These are phyloP conservation scores for Jordanella pulchra DNA, from an alignment of 2,797 vertebrate genomes.

Conservation along the genomic window DNA sequence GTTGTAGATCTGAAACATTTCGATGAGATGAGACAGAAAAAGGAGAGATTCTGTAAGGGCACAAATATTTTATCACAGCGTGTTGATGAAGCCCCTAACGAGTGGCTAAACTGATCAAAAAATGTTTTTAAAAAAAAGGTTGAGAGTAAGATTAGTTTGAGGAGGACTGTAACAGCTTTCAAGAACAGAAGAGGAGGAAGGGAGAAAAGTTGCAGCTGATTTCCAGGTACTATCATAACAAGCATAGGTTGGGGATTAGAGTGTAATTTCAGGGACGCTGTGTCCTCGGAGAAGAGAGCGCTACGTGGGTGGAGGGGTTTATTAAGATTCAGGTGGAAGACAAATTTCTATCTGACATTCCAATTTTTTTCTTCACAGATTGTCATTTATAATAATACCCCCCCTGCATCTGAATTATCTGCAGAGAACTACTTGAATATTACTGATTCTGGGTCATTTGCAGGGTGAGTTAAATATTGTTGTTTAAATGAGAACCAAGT, in stretches of 20 bases:
- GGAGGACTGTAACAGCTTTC: neutral
- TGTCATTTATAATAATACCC: neutral
- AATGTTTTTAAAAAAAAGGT: neutral
- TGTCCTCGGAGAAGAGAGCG: slow-evolving; percentile 16
- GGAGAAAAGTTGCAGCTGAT: slow-evolving; percentile 9
- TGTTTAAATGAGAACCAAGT: neutral
- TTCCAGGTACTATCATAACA: slow-evolving; percentile 23
- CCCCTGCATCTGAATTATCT: neutral
- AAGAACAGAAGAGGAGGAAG: slow-evolving; percentile 3
- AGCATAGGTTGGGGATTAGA: slow-evolving; percentile 37
- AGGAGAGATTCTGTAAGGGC: neutral
- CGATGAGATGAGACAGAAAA: neutral
- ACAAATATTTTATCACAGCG: neutral
- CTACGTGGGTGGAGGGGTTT: slow-evolving; percentile 10
- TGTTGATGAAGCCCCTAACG: neutral
- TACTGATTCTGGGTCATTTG: neutral
- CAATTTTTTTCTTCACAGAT: neutral
- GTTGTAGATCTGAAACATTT: neutral
- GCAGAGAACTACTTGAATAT: neutral
- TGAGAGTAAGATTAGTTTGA: neutral
- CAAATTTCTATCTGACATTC: slow-evolving; percentile 8
- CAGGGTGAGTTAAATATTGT: slow-evolving; percentile 9
- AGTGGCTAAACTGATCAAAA: too few species aligned
- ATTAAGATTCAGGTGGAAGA: slow-evolving; percentile 36
- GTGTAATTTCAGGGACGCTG: slow-evolving; percentile 37